Evolutionary conservation across 2,113 vertebrate genomes (phyloP), one percentile per base, ranked within the genome.

Genomic region (Triplophysa tibetana): DNA sequence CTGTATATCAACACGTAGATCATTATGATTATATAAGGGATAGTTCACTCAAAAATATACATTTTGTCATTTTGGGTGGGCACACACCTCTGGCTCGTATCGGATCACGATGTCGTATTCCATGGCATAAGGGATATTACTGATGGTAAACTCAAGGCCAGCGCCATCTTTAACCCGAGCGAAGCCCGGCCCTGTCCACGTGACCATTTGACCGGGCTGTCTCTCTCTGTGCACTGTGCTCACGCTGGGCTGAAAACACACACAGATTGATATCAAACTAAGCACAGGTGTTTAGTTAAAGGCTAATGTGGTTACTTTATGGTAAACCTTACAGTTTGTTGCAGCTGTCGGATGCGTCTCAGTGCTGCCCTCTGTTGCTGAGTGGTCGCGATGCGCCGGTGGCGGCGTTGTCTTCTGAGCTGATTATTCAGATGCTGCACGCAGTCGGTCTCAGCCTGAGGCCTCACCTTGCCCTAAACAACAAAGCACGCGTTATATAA

Each of bases 41-140:
- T 52, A 6, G 48, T 17, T 17, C 50, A 16, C 50, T 4, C 3
- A 17, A 16, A 52, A 16, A 50, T 13, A 50, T 13, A 50, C 4
- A 14, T 50, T 50, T 50, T 50, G 2, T 50, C 4, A 50, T 16
- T 50, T 14, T 50, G 45, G 45, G 13, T 50, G 45, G 24, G 14
- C 50, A 70, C 56, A 48, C 38, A 98, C 94, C 94, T 97, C 94
- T 0, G 94, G 93, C 78, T 96, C 94, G 0, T 95, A 95, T 85
- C 93, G 91, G 56, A 98, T 89, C 88, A 96, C 88, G 82, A 97
- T 92, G 87, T 95, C 92, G 1, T 95, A 96, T 60, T 96, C 95
- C 94, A 96, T 95, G 72, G 94, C 89, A 24, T 89, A 91, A 21
- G 94, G 93, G 80, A 96, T 90, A 72, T 94, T 82, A 70, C 92